phyloP scores from a whole-genome alignment of 2,888 invertebrate species.

The Ferrisia virgata region DNA sequence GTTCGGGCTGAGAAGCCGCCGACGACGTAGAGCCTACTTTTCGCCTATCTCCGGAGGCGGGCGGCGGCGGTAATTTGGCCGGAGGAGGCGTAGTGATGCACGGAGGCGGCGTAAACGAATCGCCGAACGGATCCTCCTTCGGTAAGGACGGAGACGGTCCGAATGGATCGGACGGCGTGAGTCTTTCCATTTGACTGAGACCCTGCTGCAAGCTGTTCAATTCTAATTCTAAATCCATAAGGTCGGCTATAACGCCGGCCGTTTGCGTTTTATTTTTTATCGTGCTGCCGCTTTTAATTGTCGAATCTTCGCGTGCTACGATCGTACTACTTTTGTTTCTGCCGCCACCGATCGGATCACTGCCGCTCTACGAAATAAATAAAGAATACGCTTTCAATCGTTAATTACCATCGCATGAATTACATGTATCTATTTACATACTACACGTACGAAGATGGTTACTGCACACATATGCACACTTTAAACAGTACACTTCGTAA shows the following conservation, averaged over 20 bases:
- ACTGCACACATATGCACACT: too few species aligned
- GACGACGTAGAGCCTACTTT: conserved; percentile 50
- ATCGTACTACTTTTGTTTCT: background rate
- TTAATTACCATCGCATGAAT: background rate
- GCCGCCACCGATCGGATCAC: background rate
- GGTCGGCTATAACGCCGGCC: conserved; percentile 63
- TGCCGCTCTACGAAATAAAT: conserved; percentile 25
- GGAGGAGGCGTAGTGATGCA: conserved; percentile 48
- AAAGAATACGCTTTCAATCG: background rate
- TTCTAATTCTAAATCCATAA: conserved; percentile 84
- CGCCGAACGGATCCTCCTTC: conserved; percentile 66
- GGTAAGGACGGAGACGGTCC: conserved; percentile 55
- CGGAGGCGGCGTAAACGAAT: conserved; percentile 63
- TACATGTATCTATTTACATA: background rate
- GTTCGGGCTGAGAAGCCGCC: conserved; percentile 49
- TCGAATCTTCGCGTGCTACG: conserved; percentile 7
- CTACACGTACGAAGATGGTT: too few species aligned
- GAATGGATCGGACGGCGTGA: conserved; percentile 68
- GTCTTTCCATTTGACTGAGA: conserved; percentile 81
- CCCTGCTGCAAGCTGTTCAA: conserved; percentile 81
- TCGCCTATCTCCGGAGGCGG: conserved; percentile 53
- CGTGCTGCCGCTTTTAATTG: background rate
- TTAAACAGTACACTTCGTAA: too few species aligned
- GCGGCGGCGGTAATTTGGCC: conserved; percentile 53
- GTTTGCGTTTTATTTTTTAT: conserved; percentile 47